A percentile compares a stretch with the other conserved stretches of the same genome.
Evolutionary conservation across 2,888 invertebrate genomes (phyloP).

Genomic region (Arctia plantaginis): DNA sequence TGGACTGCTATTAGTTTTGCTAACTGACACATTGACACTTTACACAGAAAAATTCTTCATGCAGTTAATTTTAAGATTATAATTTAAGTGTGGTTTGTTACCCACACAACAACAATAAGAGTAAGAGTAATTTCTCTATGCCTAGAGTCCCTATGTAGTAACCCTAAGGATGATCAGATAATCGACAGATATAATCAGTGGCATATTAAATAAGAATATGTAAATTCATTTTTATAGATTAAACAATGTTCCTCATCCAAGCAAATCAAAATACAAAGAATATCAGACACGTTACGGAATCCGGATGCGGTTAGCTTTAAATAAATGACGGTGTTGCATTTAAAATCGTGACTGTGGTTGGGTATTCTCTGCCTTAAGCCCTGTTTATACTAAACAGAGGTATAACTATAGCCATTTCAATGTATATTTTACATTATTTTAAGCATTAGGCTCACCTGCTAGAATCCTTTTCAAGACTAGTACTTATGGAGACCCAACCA

Average conservation of each 20-base stretch:
- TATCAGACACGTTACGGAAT: constrained; percentile 27
- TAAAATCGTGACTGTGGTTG: constrained; percentile 42
- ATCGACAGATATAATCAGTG: no score
- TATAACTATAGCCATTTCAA: background rate
- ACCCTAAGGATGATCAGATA: no score
- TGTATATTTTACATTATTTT: background rate
- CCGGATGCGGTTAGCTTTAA: constrained; percentile 49
- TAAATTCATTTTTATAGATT: no score
- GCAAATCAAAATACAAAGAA: background rate
- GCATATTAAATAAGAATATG: no score
- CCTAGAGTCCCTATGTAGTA: no score
- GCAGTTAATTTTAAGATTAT: no score
- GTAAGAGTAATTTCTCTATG: no score
- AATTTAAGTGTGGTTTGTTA: no score
- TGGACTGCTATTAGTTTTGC: no score
- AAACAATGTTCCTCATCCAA: background rate
- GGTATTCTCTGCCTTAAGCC: constrained; percentile 14
- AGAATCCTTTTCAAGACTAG: background rate
- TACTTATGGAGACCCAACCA: background rate
- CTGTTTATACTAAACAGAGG: background rate
- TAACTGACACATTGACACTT: no score
- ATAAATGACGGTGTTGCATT: constrained; percentile 22
- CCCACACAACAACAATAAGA: no score
- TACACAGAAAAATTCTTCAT: no score
- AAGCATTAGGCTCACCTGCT: background rate